These are phyloP conservation scores for Dendronephthya gigantea DNA, from an alignment of 64 coral and sea anemone genomes.

Conservation along the genomic window DNA sequence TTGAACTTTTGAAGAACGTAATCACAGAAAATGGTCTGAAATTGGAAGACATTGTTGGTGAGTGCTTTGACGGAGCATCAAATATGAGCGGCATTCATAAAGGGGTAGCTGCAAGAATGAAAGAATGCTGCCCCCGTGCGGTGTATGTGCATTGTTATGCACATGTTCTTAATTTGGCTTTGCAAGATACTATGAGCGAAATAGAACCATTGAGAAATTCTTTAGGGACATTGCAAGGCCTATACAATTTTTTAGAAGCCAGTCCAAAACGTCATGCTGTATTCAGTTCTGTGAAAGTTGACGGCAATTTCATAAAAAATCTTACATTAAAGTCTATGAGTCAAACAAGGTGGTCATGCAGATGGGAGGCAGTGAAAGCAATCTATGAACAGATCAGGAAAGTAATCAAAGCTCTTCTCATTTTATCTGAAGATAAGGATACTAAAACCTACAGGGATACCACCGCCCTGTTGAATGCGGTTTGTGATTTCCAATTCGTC, in stretches of 20 bases:
- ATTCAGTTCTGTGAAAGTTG: slow-evolving; percentile 24
- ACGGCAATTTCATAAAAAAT: not conserved
- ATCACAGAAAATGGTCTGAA: slow-evolving; percentile 22
- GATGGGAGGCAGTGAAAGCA: slow-evolving; percentile 34
- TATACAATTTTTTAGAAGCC: slow-evolving; percentile 44
- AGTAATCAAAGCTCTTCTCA: slow-evolving; percentile 42
- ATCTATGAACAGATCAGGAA: slow-evolving; percentile 24
- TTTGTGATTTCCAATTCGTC: slow-evolving; percentile 24
- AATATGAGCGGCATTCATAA: slow-evolving; percentile 41
- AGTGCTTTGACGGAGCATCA: slow-evolving; percentile 38
- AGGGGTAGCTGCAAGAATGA: slow-evolving; percentile 43
- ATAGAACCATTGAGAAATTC: slow-evolving; percentile 46
- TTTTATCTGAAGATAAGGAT: slow-evolving; percentile 28
- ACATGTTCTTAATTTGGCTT: slow-evolving; percentile 40
- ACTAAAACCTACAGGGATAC: slow-evolving; percentile 39
- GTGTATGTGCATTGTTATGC: slow-evolving; percentile 42
- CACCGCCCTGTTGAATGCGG: slow-evolving; percentile 27
- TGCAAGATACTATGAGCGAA: slow-evolving; percentile 40
- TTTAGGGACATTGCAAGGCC: slow-evolving; percentile 31
- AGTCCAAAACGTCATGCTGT: slow-evolving; percentile 47
- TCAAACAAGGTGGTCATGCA: slow-evolving; percentile 38
- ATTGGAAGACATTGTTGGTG: slow-evolving; percentile 35
- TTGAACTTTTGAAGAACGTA: slow-evolving; percentile 33
- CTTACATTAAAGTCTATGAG: slow-evolving; percentile 38
- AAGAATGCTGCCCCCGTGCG: slow-evolving; percentile 39